phyloP scores from a whole-genome alignment of 2,888 invertebrate genomes.

The Laothoe populi region DNA sequence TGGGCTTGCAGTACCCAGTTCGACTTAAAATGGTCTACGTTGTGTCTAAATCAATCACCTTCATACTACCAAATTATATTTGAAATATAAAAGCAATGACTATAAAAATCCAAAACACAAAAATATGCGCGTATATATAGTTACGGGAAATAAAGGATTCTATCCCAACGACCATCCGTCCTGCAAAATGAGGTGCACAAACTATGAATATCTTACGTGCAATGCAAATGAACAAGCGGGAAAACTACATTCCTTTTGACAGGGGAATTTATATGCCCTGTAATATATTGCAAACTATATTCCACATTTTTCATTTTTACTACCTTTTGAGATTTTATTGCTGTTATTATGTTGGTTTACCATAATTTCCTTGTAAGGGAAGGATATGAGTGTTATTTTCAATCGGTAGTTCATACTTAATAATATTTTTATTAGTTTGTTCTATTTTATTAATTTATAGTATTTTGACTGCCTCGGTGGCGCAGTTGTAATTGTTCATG shows the following conservation, averaged over 20 bases:
- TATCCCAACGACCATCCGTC: constrained; percentile 16
- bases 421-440: not conserved
- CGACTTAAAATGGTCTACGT: too few relatives aligned
- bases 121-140: not conserved
- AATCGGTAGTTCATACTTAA: not conserved
- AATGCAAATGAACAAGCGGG: constrained; percentile 23
- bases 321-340: constrained; percentile 25
- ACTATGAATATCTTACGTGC: constrained; percentile 23
- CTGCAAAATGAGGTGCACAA: constrained; percentile 22
- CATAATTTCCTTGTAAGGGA: not conserved
- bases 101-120: too few relatives aligned
- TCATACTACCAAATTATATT: too few relatives aligned
- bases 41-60: too few relatives aligned
- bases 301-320: constrained; percentile 41
- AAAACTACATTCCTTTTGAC: constrained; percentile 26
- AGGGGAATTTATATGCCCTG: constrained; percentile 37
- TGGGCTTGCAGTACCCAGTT: too few relatives aligned
- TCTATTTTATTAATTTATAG: not conserved
- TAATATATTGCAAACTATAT: constrained; percentile 41
- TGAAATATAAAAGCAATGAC: too few relatives aligned
- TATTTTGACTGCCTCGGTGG: not conserved
- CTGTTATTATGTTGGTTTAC: not conserved
- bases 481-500: too few relatives aligned
- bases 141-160: not conserved
- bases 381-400: not conserved